phyloP scores from a whole-genome alignment of 2,888 invertebrate genomes.

The Meiosimyza decipiens region DNA sequence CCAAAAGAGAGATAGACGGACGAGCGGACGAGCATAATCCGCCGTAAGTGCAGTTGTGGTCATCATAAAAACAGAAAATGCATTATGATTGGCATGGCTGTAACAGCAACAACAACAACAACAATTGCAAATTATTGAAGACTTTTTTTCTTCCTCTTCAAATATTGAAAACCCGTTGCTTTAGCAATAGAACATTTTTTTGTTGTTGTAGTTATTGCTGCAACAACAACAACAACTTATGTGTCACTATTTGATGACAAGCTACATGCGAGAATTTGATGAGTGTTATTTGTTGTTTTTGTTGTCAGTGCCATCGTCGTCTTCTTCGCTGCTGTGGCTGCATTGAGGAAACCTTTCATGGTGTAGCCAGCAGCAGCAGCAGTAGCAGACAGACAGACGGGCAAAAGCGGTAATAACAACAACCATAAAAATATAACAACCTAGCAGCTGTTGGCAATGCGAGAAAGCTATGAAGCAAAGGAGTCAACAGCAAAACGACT shows the following conservation, averaged over 20 bases:
- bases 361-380: conserved; percentile 38
- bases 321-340: conserved; percentile 2
- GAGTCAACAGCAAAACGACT: no score
- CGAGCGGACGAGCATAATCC: conserved; percentile 7
- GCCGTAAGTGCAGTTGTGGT: conserved; percentile 26
- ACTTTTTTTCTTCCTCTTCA: not conserved
- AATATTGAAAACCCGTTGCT: conserved; percentile 16
- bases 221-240: conserved; percentile 40
- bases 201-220: conserved; percentile 10
- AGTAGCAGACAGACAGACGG: conserved; percentile 8
- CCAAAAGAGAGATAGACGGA: not conserved
- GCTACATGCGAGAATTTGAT: conserved; percentile 66
- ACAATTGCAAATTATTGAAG: conserved; percentile 10
- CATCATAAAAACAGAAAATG: conserved; percentile 26
- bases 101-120: conserved; percentile 2
- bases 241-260: conserved; percentile 63
- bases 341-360: conserved; percentile 30
- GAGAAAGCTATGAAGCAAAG: not conserved
- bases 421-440: conserved; percentile 47
- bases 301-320: conserved; percentile 6
- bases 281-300: conserved; percentile 53
- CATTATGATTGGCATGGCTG: conserved; percentile 18
- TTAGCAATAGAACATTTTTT: conserved; percentile 17
- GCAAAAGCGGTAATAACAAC: conserved; percentile 36
- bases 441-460: not conserved